phyloP scores from a whole-genome alignment of 2,113 vertebrate genomes.

The Meleagris gallopavo region DNA sequence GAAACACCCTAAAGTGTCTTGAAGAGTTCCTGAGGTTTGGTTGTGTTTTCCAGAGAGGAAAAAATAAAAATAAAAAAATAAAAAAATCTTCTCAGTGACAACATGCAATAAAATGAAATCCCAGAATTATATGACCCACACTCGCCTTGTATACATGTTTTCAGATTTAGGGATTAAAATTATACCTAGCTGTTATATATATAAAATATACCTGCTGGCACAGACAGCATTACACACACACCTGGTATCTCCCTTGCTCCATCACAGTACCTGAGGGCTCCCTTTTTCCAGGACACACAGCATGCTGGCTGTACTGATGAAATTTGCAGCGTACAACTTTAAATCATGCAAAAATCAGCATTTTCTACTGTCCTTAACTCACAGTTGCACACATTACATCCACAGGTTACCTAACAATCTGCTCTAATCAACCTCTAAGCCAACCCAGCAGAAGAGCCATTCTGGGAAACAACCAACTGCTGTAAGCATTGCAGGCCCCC shows the following conservation, averaged over 20 bases:
- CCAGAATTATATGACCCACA: background rate
- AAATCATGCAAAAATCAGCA: background rate
- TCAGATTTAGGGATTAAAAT: background rate
- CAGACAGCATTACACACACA: background rate
- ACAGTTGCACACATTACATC: background rate
- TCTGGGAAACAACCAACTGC: background rate
- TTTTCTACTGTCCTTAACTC: background rate
- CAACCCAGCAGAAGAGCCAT: background rate
- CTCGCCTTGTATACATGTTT: background rate
- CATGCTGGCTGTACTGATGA: background rate
- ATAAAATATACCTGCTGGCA: too few relatives aligned
- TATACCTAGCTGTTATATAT: too few relatives aligned
- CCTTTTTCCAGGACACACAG: background rate
- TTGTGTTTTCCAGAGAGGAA: background rate
- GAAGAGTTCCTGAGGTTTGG: background rate
- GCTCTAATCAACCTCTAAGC: background rate
- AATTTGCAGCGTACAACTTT: background rate
- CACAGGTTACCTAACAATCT: background rate
- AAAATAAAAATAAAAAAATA: background rate
- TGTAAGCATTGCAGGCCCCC: background rate
- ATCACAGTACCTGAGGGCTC: fast-evolving
- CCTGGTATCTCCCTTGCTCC: background rate
- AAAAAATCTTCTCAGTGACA: background rate
- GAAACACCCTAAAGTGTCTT: background rate
- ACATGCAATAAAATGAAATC: background rate